Evolutionary conservation across 2,888 invertebrate genomes (phyloP).

Genomic region (Bombylius discolor): DNA sequence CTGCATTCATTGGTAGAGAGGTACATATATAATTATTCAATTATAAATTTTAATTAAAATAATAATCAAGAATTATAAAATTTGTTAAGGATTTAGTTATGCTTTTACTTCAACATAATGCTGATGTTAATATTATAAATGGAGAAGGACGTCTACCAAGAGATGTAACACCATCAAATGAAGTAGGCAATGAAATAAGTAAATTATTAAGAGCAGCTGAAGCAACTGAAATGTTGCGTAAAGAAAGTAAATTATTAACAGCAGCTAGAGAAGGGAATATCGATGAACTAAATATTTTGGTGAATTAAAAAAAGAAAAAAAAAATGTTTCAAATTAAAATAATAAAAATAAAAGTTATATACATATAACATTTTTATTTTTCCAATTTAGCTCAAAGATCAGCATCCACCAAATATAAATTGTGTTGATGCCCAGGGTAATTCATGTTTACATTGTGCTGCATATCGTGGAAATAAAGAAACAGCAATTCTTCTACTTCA

Average conservation of each 20-base stretch:
- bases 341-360: neutral
- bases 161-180: slow-evolving; percentile 43
- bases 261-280: slow-evolving; percentile 49
- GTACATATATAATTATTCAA: slow-evolving; percentile 27
- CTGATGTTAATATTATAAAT: slow-evolving; percentile 50
- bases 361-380: neutral
- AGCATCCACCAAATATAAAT: slow-evolving; percentile 48
- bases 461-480: slow-evolving; percentile 50
- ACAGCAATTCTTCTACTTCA: slow-evolving; percentile 50
- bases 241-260: slow-evolving; percentile 43
- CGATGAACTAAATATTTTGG: slow-evolving; percentile 43
- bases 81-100: slow-evolving; percentile 46
- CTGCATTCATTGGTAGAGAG: slow-evolving; percentile 54
- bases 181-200: slow-evolving; percentile 37
- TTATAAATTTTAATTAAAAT: neutral
- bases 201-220: slow-evolving; percentile 48
- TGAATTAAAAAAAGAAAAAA: slow-evolving; percentile 24
- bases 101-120: slow-evolving; percentile 45
- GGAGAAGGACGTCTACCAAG: slow-evolving; percentile 48
- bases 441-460: slow-evolving; percentile 51
- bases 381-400: slow-evolving; percentile 40
- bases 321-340: too few relatives aligned
- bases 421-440: slow-evolving; percentile 51
- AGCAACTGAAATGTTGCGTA: slow-evolving; percentile 41
- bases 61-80: neutral